These are phyloP conservation scores for Sparus aurata DNA, from an alignment of 2,797 vertebrate species.

Conservation along the genomic window DNA sequence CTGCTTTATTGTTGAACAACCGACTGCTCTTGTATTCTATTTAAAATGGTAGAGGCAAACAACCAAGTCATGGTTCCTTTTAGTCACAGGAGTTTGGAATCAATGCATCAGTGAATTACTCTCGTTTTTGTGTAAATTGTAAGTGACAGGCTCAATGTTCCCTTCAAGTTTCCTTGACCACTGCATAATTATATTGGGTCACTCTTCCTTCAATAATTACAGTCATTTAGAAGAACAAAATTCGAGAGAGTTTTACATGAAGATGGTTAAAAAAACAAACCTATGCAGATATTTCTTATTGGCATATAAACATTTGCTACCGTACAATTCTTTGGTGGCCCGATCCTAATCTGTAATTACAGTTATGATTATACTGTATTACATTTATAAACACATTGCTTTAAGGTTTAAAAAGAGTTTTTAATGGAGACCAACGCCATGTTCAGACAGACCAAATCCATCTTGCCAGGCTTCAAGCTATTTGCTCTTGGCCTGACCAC, in stretches of 20 bases:
- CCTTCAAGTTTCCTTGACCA: constrained; percentile 17
- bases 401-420: not conserved
- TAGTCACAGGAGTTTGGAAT: not conserved
- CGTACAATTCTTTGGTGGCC: not conserved
- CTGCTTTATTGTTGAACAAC: not conserved
- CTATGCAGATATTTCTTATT: not conserved
- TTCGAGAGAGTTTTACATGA: not conserved
- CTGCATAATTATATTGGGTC: constrained; percentile 16
- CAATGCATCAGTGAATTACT: not conserved
- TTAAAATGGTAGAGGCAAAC: constrained; percentile 7
- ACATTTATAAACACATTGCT: not conserved
- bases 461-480: too few species aligned
- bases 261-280: not conserved
- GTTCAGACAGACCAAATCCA: not conserved
- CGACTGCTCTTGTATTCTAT: not conserved
- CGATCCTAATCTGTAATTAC: not conserved
- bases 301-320: not conserved
- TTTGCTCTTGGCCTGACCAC: too few species aligned
- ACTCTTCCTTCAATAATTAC: not conserved
- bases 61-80: constrained; percentile 4
- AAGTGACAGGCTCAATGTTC: constrained; percentile 6
- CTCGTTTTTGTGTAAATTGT: constrained; percentile 6
- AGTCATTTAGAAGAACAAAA: not conserved
- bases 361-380: not conserved
- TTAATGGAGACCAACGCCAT: not conserved